Evolutionary conservation across 2,888 invertebrate genomes (phyloP), one percentile per base, ranked within the genome.

Genomic region (Isoperla grammatica): DNA sequence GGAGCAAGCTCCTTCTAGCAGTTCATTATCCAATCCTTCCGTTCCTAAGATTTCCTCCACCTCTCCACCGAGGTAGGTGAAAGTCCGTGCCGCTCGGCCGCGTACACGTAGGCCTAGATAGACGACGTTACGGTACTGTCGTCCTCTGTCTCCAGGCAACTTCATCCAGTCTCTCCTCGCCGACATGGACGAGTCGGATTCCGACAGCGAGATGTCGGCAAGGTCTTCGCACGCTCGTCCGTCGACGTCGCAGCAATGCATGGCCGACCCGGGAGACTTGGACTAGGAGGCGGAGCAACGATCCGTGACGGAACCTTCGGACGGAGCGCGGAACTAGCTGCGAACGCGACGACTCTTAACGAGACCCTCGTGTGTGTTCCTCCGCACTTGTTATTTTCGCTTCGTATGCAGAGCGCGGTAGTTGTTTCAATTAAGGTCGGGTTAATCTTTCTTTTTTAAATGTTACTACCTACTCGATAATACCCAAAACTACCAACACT

Each of bases 131-230:
- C n/a, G n/a, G n/a, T n/a, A n/a, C n/a, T n/a, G n/a, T n/a, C n/a
- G n/a, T n/a, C n/a, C 35, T 11, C 8, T n/a, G 13, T 39, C 61
- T 57, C 6, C 48, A 68, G 85, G 85, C 64, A 84, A 84, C 64
- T 74, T 87, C 23, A 69, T 87, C 46, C 85, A 85, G 69, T 82
- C 83, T 42, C 81, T 87, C 64, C 73, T 82, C 60, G 76, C 77
- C 57, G 77, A 76, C 59, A 77, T 84, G 64, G 85, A 84, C 58
- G 83, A 83, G 60, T 83, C 81, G 9, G 82, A 82, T 57, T 80
- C 79, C 59, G 84, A 83, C 39, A 84, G 84, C 56, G 79, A 76
- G 35, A 29, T 29, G 29, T 59, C 59, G n/a, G 42, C 17, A 8
- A 42, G 43, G 19, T 20, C 50, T 9, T 35, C 58, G 2, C 35